A percentile compares a stretch with the other conserved stretches of the same genome.
These are phyloP conservation scores for zebrafish (Danio rerio) DNA, from an alignment of 2,113 vertebrate genomes.

Conservation along the genomic window GRCz12tu NC_133186.1:39036001-39036500, in stretches of 20 bases:
- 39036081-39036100: not conserved
- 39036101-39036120: not conserved
- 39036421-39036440: not conserved
- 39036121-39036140: not conserved
- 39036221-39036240: too few species aligned
- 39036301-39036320: too few species aligned
- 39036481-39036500: not conserved
- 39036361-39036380: too few species aligned
- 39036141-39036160: not conserved
- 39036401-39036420: not conserved
- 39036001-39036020: not conserved
- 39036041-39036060: constrained; percentile 19
- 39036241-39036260: too few species aligned
- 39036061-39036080: not conserved
- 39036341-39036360: too few species aligned
- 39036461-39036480: not conserved
- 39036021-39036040: not conserved
- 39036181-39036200: not conserved
- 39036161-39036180: not conserved
- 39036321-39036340: too few species aligned
- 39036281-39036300: too few species aligned
- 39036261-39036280: too few species aligned
- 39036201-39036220: too few species aligned
- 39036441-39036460: not conserved
- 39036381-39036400: too few species aligned